Evolutionary conservation across 2,888 invertebrate species (phyloP), one percentile per base, ranked within the genome.

Genomic region (Allolobophora icterica): DNA sequence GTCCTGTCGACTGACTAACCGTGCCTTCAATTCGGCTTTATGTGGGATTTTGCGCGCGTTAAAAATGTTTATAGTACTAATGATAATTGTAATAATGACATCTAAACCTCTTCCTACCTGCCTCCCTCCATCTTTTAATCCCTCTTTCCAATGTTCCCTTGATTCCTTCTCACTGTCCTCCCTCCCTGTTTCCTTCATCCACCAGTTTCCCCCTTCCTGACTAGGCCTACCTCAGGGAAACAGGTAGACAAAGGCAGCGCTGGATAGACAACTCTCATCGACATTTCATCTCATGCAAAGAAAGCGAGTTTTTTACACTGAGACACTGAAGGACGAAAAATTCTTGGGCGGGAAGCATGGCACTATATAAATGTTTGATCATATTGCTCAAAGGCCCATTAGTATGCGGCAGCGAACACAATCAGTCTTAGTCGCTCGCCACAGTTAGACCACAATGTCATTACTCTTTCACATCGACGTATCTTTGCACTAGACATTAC

Each of bases 311-410:
- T 71, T 71, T 13, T n/a, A 71, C 71, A n/a, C 71, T 3, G 71
- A 71, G 71, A 71, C 30, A 71, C 30, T n/a, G 30, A n/a, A n/a
- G 5, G 71, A 71, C 71, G 71, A 71, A 71, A 71, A 8, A 6
- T 71, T 52, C 21, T n/a, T 71, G 0, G 71, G 71, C 13, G 30
- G 11, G 30, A n/a, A 8, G 30, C 71, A 71, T 6, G 71, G n/a
- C 71, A n/a, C 71, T 71, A 71, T 71, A 71, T 71, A 71, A 71
- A 71, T 71, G 30, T 71, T 71, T 71, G 71, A 71, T 71, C 71
- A 71, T 17, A 71, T 11, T 30, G 17, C 30, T 71, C 17, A n/a
- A 11, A n/a, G 8, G n/a, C n/a, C 1, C n/a, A n/a, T 6, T n/a
- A 1, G 71, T n/a, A n/a, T 5, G n/a, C 30, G 30, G 71, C 71